Base-by-base conservation (phyloP, 2,888 invertebrate genomes). In the Calameuta idolon region DNA sequence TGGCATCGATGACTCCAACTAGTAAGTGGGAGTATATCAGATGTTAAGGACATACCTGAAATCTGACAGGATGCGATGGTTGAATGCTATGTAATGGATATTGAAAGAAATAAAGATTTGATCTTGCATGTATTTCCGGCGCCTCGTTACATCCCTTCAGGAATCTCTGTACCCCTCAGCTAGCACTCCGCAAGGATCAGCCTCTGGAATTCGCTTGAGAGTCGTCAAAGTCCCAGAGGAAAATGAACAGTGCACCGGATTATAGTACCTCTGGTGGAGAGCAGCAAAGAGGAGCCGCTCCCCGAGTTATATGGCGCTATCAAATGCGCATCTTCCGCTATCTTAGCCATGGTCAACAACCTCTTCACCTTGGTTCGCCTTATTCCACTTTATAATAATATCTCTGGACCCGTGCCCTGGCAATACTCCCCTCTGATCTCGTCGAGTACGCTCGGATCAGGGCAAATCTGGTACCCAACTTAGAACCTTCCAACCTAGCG, bases 271-370 rank as follows among this genome's bases (percentile, higher is more conserved):
- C 23, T 55, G 55, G 55, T 23, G 55, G 55, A 55, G 23, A 55
- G 23, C 55, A 23, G 55, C 23, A 55, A 55, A 55, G 55, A 55
- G 55, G 23, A 55, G 80, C 82, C 85, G 83, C 82, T 84, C 84
- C 85, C 79, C 79, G 81, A 80, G 76, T 76, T 71, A 76, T 73
- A 74, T 81, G 76, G 12, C 71, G 76, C 84, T 88, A 89, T 89
- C 89, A 85, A 84, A 82, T 85, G 84, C 81, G 81, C 83, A 89
- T 87, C 88, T 89, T 85, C 82, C 86, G 84, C 87, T 85, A 85
- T 83, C 85, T 82, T 78, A 55, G 77, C 77, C 81, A 78, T 88
- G 89, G 88, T 88, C 89, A 87, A 88, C 87, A 88, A 89, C 89
- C 89, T 87, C 85, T 84, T 87, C 85, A 87, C 86, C 76, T 68